phyloP scores from a whole-genome alignment of 2,888 invertebrate species.

The Platycheirus albimanus region DNA sequence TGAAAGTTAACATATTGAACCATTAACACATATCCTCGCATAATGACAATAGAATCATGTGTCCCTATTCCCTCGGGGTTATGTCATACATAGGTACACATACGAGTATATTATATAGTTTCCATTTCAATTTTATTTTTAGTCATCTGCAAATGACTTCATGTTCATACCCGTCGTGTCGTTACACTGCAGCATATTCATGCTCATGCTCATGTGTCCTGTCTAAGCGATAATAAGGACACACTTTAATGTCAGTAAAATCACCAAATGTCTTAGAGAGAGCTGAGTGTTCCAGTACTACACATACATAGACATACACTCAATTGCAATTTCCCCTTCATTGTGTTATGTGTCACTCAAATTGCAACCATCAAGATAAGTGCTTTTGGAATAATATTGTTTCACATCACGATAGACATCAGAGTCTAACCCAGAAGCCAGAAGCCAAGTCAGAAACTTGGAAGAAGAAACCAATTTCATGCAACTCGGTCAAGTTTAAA shows the following conservation, averaged over 20 bases:
- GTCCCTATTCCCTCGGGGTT: too few species aligned
- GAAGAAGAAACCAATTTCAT: slow-evolving; percentile 29
- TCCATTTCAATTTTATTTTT: slow-evolving; percentile 28
- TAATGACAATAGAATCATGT: slow-evolving; percentile 5
- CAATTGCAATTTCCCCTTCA: slow-evolving; percentile 59
- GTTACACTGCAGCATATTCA: too few species aligned
- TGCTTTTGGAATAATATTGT: slow-evolving; percentile 43
- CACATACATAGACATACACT: too few species aligned
- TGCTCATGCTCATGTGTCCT: slow-evolving; percentile 30
- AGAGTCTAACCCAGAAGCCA: slow-evolving; percentile 14
- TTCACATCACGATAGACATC: slow-evolving; percentile 38
- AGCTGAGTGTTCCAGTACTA: slow-evolving; percentile 20
- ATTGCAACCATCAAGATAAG: slow-evolving; percentile 57
- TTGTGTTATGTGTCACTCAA: slow-evolving; percentile 45
- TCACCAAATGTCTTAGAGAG: slow-evolving; percentile 25
- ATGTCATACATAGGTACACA: too few species aligned
- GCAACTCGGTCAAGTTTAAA: slow-evolving; percentile 62
- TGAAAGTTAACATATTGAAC: slow-evolving; percentile 27
- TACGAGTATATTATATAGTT: too few species aligned
- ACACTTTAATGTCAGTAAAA: slow-evolving; percentile 29
- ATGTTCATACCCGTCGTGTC: too few species aligned
- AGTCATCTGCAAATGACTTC: slow-evolving; percentile 37
- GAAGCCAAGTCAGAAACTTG: too few species aligned
- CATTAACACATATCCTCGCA: slow-evolving; percentile 20
- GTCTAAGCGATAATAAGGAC: slow-evolving; percentile 20